These are phyloP conservation scores for Nymphicus hollandicus DNA, from an alignment of 2,113 vertebrate species.

Conservation along the genomic window DNA sequence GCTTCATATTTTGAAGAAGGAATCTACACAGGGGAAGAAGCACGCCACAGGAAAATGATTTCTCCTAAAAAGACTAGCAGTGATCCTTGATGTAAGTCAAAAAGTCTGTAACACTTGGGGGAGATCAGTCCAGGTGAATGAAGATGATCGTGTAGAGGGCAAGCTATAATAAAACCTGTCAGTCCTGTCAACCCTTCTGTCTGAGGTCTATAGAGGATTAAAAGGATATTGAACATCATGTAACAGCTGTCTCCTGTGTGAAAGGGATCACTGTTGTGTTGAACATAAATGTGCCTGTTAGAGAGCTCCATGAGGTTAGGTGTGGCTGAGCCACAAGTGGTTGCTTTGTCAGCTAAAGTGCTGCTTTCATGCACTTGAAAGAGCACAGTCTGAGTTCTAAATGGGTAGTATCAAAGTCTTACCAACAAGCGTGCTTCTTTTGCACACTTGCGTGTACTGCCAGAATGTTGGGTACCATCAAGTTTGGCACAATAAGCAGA, in stretches of 20 bases:
- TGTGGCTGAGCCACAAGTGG: slow-evolving; percentile 38
- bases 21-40: slow-evolving; percentile 25
- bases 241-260: slow-evolving; percentile 66
- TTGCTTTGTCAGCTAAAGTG: slow-evolving; percentile 3
- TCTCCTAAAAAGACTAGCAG: slow-evolving; percentile 49
- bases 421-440: not conserved
- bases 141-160: slow-evolving; percentile 74
- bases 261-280: slow-evolving; percentile 33
- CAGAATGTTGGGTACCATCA: not conserved
- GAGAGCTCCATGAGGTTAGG: not conserved
- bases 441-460: not conserved
- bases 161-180: slow-evolving; percentile 76
- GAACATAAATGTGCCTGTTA: not conserved
- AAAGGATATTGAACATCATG: slow-evolving; percentile 68
- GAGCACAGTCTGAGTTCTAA: not conserved
- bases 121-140: slow-evolving; percentile 64
- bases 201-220: slow-evolving; percentile 70
- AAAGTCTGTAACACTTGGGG: slow-evolving; percentile 60
- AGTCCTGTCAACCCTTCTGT: slow-evolving; percentile 67
- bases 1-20: slow-evolving; percentile 44
- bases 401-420: not conserved
- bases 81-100: slow-evolving; percentile 59
- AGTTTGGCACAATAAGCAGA: not conserved
- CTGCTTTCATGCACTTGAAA: not conserved
- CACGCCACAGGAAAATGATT: slow-evolving; percentile 27